These are phyloP conservation scores for Holothuria leucospilota DNA, from an alignment of 53 echinoderm and acorn worm genomes.

Conservation along the genomic window DNA sequence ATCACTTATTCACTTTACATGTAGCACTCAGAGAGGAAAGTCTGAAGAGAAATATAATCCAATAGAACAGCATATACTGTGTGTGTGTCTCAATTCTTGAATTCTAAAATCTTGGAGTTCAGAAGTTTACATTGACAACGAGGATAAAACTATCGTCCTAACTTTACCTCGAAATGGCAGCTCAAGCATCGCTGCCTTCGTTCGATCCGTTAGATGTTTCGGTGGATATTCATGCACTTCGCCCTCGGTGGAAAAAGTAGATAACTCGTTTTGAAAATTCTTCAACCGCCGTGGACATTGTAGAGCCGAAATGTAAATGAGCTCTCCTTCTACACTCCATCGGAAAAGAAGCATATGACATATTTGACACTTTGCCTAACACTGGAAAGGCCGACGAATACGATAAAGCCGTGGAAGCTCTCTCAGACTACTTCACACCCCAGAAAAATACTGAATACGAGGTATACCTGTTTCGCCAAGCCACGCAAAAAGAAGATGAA, in stretches of 20 bases:
- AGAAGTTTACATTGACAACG: background rate
- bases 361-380: slow-evolving; percentile 56
- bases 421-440: slow-evolving; percentile 46
- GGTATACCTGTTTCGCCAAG: slow-evolving; percentile 44
- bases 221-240: slow-evolving; percentile 22
- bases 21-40: no score
- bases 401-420: slow-evolving; percentile 41
- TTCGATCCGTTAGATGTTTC: background rate
- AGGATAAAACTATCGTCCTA: background rate
- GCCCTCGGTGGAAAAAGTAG: slow-evolving; percentile 58
- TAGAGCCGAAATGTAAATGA: slow-evolving; percentile 40
- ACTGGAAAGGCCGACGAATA: slow-evolving; percentile 41
- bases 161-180: background rate
- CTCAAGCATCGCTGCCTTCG: background rate
- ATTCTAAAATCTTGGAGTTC: no score
- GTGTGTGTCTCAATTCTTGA: no score
- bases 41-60: no score
- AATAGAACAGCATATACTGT: no score
- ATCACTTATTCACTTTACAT: no score
- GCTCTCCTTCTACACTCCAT: slow-evolving; percentile 48
- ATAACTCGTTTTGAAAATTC: slow-evolving; percentile 53
- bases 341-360: slow-evolving; percentile 2
- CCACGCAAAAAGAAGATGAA: slow-evolving; percentile 45
- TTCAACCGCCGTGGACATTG: slow-evolving; percentile 50
- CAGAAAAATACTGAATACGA: slow-evolving; percentile 53